Evolutionary conservation across 1,140 invertebrate species (phyloP).

Genomic region (Apis florea): DNA sequence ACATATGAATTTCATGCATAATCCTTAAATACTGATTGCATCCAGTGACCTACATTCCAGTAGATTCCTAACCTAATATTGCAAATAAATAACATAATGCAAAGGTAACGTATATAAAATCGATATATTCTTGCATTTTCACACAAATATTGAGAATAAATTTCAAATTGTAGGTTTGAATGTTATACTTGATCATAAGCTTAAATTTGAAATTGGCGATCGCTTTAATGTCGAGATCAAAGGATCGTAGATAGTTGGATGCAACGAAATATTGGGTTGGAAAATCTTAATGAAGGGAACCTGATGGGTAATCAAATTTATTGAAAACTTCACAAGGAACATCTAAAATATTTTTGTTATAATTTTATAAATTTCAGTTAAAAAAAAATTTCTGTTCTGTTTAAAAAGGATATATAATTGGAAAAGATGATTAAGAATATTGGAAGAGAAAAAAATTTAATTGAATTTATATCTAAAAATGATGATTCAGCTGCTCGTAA

Average conservation of each 20-base stretch:
- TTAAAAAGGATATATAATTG: not conserved
- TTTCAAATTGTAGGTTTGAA: not conserved
- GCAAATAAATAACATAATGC: not conserved
- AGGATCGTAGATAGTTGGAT: not conserved
- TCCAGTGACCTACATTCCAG: not conserved
- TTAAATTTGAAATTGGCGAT: not conserved
- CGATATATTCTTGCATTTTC: not conserved
- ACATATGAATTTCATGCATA: not conserved
- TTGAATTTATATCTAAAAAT: not conserved
- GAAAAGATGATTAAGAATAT: not conserved
- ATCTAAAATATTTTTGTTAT: not conserved
- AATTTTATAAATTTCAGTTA: not conserved
- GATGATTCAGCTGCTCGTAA: not conserved
- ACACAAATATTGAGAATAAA: not conserved
- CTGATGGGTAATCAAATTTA: constrained; percentile 26
- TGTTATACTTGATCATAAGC: not conserved
- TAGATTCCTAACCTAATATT: not conserved
- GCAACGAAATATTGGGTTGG: constrained; percentile 11
- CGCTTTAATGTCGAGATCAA: not conserved
- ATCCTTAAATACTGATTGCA: constrained; percentile 2
- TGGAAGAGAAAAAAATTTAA: not conserved
- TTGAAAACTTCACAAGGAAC: not conserved
- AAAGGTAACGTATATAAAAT: not conserved
- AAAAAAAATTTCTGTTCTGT: not conserved
- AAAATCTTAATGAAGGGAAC: constrained; percentile 40